Percentiles rank a stretch among this genome's conserved stretches.
Conservation (phyloP, 64 coral and sea anemone species). For the Montipora sp. region DNA sequence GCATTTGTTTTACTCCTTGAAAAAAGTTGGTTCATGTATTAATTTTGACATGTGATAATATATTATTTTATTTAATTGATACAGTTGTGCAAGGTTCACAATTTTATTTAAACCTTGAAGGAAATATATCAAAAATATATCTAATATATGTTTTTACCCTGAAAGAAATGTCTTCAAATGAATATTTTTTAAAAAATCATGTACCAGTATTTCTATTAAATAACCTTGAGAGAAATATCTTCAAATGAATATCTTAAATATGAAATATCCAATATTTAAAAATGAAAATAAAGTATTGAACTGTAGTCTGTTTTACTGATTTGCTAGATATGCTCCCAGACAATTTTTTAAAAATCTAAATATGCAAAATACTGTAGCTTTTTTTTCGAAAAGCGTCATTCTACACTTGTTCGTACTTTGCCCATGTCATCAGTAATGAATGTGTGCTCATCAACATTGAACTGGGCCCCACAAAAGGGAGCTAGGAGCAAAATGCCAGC, state of each 20-base stretch:
- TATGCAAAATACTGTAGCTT: not conserved
- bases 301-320: not conserved
- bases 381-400: not conserved
- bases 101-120: not conserved
- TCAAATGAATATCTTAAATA: too few relatives aligned
- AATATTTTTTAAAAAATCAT: too few relatives aligned
- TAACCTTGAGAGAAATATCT: too few relatives aligned
- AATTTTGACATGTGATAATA: constrained; percentile 15
- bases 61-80: not conserved
- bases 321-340: not conserved
- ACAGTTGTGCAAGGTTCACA: not conserved
- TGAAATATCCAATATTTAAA: too few relatives aligned
- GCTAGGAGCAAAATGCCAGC: constrained; percentile 6
- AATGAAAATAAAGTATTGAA: not conserved
- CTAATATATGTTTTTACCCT: too few relatives aligned
- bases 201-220: too few relatives aligned
- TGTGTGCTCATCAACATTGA: constrained; percentile 10
- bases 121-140: not conserved
- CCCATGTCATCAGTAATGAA: constrained; percentile 2
- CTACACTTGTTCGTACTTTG: not conserved
- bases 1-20: not conserved
- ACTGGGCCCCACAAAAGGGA: constrained; percentile 14
- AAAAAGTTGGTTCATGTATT: not conserved
- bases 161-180: too few relatives aligned
- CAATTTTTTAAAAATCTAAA: not conserved